Conservation (phyloP, 2,888 invertebrate species). For the Apomyelois bistriatella region DNA sequence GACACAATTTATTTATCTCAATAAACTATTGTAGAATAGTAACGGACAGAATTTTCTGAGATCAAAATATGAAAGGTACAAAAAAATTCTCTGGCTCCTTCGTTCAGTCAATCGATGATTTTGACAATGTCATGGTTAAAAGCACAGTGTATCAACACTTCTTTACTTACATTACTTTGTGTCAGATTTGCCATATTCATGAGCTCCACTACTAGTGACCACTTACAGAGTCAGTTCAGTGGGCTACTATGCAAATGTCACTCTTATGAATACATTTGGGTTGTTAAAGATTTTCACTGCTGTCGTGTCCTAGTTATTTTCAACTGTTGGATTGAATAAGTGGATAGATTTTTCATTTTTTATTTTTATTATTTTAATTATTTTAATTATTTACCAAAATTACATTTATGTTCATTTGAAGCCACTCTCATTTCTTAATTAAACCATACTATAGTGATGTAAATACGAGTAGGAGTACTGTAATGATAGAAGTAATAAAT, state of each 20-base stretch:
- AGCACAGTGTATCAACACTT: too few relatives aligned
- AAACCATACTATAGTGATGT: too few relatives aligned
- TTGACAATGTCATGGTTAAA: too few relatives aligned
- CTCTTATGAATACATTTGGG: slow-evolving; percentile 4
- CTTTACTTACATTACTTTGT: not conserved
- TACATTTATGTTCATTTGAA: too few relatives aligned
- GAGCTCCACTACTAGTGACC: not conserved
- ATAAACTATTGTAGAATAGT: not conserved
- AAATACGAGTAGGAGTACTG: too few relatives aligned
- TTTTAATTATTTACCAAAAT: too few relatives aligned
- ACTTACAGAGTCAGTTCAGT: slow-evolving; percentile 4
- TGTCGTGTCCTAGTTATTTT: not conserved
- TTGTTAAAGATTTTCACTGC: not conserved
- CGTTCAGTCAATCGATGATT: too few relatives aligned
- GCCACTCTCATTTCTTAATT: too few relatives aligned
- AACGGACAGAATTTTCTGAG: not conserved
- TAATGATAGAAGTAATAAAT: too few relatives aligned
- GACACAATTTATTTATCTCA: too few relatives aligned
- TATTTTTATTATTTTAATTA: too few relatives aligned
- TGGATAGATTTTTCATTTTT: not conserved
- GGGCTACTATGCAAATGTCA: slow-evolving; percentile 8
- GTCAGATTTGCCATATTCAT: not conserved
- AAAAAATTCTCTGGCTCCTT: too few relatives aligned
- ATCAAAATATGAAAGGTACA: not conserved
- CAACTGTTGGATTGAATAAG: not conserved